Evolutionary conservation across 2,797 vertebrate species (phyloP), one percentile per base, ranked within the genome.

Genomic region (Pangasius sanitwongsei): DNA sequence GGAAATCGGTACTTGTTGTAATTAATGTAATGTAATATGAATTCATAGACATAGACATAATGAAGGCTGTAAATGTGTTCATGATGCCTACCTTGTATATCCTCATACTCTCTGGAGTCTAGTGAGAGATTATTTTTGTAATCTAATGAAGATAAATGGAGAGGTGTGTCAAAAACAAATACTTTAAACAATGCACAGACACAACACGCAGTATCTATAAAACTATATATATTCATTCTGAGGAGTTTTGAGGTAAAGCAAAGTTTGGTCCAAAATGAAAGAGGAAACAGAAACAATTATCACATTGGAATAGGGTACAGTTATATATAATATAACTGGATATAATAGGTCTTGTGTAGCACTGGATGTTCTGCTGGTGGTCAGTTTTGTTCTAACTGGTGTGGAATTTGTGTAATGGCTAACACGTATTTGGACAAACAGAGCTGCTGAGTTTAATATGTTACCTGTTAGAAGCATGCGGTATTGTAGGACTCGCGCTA

Each of bases 101-200:
- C 95, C 92, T 98, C 97, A 91, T 98, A 99, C 90, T 99, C 98
- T 37, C 94, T 94, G 37, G 97, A 98, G 93, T 99, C 97, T 3
- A 97, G 98, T 87, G 97, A 97, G 80, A 99, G 97, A 94, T 99
- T 99, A 94, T 98, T 99, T 93, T 99, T 95, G 93, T 99, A 99
- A 97, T 99, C 98, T 99, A 95, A 74, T n/a, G n/a, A 61, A 86
- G 15, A 86, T 78, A 86, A 89, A 53, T 20, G 13, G 69, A 61
- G 31, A 61, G 34, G 11, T 25, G 23, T 82, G 57, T 82, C 12
- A 59, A 6, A 86, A 90, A 86, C 0, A 89, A 86, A 63, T 20
- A 3, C 25, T 82, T 61, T 37, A 86, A 70, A 87, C 23, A 81
- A 82, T 41, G 1, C 18, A 87, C 57, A 41, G 7, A 31, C 37